Percentiles rank a stretch among this genome's conserved stretches.
phyloP scores from a whole-genome alignment of 2,113 vertebrate genomes.

The Solenodon paradoxus region DNA sequence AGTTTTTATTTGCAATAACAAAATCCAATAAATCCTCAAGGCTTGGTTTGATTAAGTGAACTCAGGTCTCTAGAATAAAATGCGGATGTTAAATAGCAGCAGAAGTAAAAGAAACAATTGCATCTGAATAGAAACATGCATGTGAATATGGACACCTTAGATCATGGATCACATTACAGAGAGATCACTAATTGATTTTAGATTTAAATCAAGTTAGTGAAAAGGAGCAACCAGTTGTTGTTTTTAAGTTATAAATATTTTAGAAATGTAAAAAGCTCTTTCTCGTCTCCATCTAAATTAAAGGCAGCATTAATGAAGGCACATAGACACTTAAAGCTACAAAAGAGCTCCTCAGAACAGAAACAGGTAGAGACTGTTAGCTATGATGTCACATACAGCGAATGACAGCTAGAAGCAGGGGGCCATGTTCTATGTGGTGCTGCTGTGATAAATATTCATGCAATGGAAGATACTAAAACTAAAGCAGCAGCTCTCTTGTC shows the following conservation, averaged over 20 bases:
- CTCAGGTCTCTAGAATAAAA: neutral
- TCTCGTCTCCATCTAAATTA: neutral
- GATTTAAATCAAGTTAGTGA: neutral
- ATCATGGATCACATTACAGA: neutral
- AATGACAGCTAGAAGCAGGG: neutral
- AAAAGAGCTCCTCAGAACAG: neutral
- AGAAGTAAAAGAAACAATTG: conserved; percentile 11
- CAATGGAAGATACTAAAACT: conserved; percentile 22
- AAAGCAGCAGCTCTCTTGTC: conserved; percentile 24
- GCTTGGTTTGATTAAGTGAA: neutral
- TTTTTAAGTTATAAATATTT: neutral
- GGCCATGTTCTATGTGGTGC: neutral
- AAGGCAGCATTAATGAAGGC: neutral
- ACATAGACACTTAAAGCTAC: neutral
- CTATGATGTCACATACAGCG: rapidly evolving
- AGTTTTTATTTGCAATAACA: neutral
- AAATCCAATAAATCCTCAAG: neutral
- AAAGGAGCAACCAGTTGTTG: neutral
- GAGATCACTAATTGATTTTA: neutral
- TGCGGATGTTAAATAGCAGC: neutral
- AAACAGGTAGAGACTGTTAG: neutral
- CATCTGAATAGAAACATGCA: neutral
- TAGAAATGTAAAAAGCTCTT: neutral
- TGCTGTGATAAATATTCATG: conserved; percentile 46
- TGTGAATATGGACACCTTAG: neutral